Base-by-base conservation (phyloP, 2,113 vertebrate genomes). In the Saccopteryx leptura region DNA sequence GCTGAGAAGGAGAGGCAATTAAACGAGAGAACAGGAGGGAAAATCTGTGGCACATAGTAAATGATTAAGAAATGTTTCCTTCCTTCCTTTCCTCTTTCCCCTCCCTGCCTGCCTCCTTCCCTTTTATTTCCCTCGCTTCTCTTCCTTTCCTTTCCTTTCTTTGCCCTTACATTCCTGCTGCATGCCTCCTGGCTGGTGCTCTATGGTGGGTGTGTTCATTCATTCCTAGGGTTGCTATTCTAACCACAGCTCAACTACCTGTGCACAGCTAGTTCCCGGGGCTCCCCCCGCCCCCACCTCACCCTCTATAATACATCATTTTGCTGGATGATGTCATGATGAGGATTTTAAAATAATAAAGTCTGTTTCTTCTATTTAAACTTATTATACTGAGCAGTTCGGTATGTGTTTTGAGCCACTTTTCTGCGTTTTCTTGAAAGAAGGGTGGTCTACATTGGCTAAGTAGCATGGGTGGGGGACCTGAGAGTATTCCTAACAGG, bases 131-230 rank as follows among this genome's bases (percentile, higher is more conserved):
- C 4, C 61, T n/a, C 11, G 24, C 39, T 39, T 65, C 6, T 39
- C n/a, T 50, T 58, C 8, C 4, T 10, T 56, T 5, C 12, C 48
- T 8, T 65, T 85, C 68, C 13, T 39, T 28, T 39, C 28, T 46
- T 15, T 66, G 63, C 28, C 28, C 10, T 69, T 58, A 17, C 28
- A 46, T 84, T 69, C 12, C 2, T 61, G 11, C 15, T 66, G 66
- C 58, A 21, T 61, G 17, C 14, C 21, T 11, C n/a, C 74, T 54
- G 31, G 23, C 72, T 10, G 61, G 23, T 50, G 60, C 11, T 12
- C 19, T 14, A 12, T 26, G 74, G 4, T 61, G 28, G 17, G 2
- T 7, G 1, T 48, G 10, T 15, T 3, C 0, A 0, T n/a, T 50
- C 78, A 14, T 39, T 69, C 50, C 19, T 4, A 21, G 72, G 46